Evolutionary conservation across 2,797 vertebrate genomes (phyloP).

Genomic region (Lepus oiostolus): DNA sequence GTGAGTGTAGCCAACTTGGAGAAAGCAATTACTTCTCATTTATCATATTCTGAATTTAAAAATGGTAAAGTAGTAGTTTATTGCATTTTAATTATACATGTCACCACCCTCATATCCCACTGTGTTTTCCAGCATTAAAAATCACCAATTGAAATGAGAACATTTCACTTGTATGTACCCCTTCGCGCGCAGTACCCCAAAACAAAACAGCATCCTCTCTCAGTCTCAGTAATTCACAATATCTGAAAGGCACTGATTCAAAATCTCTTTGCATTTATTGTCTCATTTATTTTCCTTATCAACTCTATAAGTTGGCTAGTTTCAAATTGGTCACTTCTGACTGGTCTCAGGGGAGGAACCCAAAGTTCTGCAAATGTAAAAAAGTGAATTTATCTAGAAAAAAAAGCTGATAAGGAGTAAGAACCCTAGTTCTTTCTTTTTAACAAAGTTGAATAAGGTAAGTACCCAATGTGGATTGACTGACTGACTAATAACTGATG

Average conservation of each 20-base stretch:
- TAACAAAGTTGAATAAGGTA: neutral
- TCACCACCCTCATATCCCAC: neutral
- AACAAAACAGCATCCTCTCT: neutral
- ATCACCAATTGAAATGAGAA: neutral
- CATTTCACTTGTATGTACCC: neutral
- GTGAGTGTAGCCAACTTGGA: neutral
- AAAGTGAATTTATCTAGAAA: neutral
- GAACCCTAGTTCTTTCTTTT: neutral
- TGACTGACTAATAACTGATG: neutral
- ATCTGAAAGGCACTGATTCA: neutral
- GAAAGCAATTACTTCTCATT: neutral
- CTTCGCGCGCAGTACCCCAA: neutral
- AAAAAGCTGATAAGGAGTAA: neutral
- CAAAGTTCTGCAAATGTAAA: neutral
- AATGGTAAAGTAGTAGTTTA: neutral
- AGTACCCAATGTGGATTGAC: neutral
- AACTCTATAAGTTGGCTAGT: neutral
- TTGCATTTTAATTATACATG: neutral
- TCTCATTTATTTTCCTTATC: neutral
- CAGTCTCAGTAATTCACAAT: neutral
- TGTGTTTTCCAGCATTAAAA: neutral
- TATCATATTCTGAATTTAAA: neutral
- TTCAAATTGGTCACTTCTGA: neutral
- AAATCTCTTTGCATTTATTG: neutral
- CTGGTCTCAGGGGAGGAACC: neutral